phyloP scores from a whole-genome alignment of 2,888 invertebrate species.

The Agelastica alni region DNA sequence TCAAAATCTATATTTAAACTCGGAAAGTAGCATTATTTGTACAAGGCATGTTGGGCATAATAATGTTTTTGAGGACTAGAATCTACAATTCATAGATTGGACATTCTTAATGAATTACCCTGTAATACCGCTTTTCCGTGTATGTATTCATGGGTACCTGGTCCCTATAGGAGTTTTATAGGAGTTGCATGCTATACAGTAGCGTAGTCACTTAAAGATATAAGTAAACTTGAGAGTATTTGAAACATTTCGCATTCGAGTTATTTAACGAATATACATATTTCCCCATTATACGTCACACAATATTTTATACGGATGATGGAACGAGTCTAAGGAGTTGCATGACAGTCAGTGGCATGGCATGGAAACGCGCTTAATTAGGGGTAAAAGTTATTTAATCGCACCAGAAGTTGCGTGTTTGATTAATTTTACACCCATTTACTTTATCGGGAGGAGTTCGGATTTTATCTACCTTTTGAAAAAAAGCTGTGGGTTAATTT shows the following conservation, averaged over 20 bases:
- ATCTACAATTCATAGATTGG: no score
- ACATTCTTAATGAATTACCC: no score
- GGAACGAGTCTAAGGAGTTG: not conserved
- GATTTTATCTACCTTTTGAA: not conserved
- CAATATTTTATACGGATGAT: not conserved
- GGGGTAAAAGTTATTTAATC: conserved; percentile 1
- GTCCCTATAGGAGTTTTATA: no score
- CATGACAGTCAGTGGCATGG: conserved; percentile 9
- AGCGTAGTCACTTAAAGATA: no score
- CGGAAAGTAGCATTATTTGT: no score
- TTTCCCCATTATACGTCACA: not conserved
- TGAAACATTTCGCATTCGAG: not conserved
- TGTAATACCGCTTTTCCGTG: no score
- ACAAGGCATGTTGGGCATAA: no score
- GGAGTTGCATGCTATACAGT: conserved; percentile 1
- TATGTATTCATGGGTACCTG: no score
- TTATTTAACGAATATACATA: not conserved
- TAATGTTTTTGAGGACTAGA: no score
- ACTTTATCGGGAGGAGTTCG: conserved; percentile 3
- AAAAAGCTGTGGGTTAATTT: no score
- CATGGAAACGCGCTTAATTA: conserved; percentile 1
- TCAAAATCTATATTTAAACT: no score
- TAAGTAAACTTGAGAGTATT: no score
- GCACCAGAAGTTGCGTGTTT: conserved; percentile 11
- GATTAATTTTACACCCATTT: conserved; percentile 16